phyloP scores from a whole-genome alignment of 2,888 invertebrate species.

The Xanthorhoe designata region DNA sequence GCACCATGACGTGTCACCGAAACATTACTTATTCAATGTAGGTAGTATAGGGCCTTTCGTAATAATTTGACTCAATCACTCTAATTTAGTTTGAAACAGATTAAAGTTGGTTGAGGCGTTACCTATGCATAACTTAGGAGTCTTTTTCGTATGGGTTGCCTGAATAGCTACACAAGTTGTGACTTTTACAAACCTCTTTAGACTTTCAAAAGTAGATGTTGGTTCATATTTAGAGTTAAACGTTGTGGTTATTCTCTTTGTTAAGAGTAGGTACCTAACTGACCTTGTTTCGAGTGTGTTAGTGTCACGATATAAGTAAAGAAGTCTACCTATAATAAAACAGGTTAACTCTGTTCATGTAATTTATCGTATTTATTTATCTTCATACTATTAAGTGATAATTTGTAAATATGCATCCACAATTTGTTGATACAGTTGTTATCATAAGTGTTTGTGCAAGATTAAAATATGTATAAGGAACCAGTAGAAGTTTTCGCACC shows the following conservation, averaged over 20 bases:
- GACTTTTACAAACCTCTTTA: not conserved
- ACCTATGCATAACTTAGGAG: slow-evolving; percentile 54
- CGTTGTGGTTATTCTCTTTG: no score
- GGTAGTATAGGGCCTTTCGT: slow-evolving; percentile 59
- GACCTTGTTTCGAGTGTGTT: not conserved
- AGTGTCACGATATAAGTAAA: not conserved
- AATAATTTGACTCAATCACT: slow-evolving; percentile 67
- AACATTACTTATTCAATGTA: slow-evolving; percentile 72
- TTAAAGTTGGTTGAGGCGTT: slow-evolving; percentile 62
- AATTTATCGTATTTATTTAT: slow-evolving; percentile 43
- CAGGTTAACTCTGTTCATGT: slow-evolving; percentile 10
- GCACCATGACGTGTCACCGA: slow-evolving; percentile 66
- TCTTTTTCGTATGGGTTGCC: slow-evolving; percentile 13
- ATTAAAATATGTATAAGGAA: slow-evolving; percentile 30
- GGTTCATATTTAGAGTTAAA: not conserved
- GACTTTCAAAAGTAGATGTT: not conserved
- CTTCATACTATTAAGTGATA: slow-evolving; percentile 68
- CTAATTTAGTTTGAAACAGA: slow-evolving; percentile 58
- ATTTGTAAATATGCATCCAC: slow-evolving; percentile 79
- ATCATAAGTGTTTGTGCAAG: slow-evolving; percentile 26
- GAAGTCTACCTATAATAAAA: not conserved
- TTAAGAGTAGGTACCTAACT: no score
- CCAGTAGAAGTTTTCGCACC: no score
- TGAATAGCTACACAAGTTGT: slow-evolving; percentile 3
- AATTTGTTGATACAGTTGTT: slow-evolving; percentile 69